These are phyloP conservation scores for Cacatua alba DNA, from an alignment of 2,113 vertebrate genomes.

Conservation along the genomic window DNA sequence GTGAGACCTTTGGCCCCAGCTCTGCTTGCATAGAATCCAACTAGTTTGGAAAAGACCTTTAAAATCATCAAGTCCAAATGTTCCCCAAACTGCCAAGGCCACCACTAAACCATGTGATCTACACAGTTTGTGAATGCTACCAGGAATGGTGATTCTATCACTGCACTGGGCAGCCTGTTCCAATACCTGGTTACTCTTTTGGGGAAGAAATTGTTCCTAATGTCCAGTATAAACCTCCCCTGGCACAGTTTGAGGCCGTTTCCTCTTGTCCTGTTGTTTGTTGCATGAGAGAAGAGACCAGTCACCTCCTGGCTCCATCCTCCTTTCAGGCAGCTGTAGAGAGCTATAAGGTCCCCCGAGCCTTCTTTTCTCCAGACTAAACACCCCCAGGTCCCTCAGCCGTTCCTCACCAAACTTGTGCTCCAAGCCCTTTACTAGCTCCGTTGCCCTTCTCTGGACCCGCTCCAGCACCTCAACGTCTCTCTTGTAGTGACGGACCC, in stretches of 20 bases:
- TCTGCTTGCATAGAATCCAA: not conserved
- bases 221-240: not conserved
- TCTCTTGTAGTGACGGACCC: not conserved
- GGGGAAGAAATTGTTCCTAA: not conserved
- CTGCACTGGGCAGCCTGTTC: not conserved
- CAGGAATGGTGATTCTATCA: not conserved
- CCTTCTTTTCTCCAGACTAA: not conserved
- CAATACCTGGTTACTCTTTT: not conserved
- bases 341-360: not conserved
- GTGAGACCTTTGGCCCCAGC: rapidly evolving
- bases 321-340: not conserved
- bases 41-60: not conserved
- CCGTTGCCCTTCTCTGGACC: not conserved
- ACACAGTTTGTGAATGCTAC: not conserved
- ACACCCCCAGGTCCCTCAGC: not conserved
- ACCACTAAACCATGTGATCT: not conserved
- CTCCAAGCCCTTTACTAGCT: not conserved
- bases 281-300: no score
- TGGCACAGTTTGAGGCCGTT: not conserved
- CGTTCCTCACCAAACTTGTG: not conserved
- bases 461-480: not conserved
- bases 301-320: not conserved
- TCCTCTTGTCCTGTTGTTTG: not conserved
- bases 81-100: not conserved
- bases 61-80: not conserved